These are phyloP conservation scores for Mystacornis crossleyi DNA, from an alignment of 2,113 vertebrate genomes.

Conservation along the genomic window DNA sequence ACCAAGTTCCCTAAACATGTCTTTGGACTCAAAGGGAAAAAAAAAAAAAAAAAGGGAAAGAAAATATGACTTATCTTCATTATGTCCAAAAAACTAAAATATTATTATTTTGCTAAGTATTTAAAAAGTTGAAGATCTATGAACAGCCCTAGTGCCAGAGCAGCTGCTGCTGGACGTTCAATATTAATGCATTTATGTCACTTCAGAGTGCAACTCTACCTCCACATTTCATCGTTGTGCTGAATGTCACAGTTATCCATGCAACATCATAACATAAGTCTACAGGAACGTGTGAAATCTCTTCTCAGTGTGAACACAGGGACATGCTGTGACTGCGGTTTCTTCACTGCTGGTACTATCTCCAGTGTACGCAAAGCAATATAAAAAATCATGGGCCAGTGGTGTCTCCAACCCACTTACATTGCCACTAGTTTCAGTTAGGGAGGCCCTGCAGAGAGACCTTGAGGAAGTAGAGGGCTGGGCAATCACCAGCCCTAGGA, in stretches of 20 bases:
- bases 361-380: background rate
- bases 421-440: background rate
- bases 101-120: slow-evolving; percentile 19
- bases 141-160: background rate
- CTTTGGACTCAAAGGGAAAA: background rate
- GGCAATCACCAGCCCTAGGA: background rate
- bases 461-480: background rate
- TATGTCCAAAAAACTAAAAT: slow-evolving; percentile 23
- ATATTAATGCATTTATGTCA: background rate
- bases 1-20: background rate
- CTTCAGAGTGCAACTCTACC: background rate
- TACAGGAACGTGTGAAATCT: background rate
- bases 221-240: background rate
- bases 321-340: background rate
- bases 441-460: background rate
- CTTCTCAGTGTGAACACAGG: background rate
- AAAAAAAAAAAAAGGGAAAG: background rate
- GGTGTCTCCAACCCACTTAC: background rate
- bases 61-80: slow-evolving; percentile 11
- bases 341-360: background rate
- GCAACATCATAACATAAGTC: background rate
- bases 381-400: background rate
- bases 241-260: background rate
- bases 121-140: background rate
- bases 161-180: background rate